These are phyloP conservation scores for Loriculus beryllinus DNA, from an alignment of 2,797 vertebrate species.

Conservation along the genomic window DNA sequence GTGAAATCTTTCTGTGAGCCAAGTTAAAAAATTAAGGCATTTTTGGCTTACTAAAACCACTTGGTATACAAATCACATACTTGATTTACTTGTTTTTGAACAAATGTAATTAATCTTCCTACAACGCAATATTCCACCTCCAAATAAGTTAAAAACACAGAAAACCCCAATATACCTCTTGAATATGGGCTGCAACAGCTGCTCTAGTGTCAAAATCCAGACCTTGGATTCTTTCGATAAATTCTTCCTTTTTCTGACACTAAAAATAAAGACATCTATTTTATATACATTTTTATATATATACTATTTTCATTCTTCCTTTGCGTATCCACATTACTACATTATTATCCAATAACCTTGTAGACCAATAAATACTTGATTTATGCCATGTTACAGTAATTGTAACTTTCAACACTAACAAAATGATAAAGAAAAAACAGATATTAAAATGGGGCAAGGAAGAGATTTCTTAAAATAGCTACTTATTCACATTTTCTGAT, in stretches of 20 bases:
- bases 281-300: neutral
- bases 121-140: neutral
- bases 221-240: constrained; percentile 93
- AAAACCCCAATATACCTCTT: constrained; percentile 84
- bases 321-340: neutral
- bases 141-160: neutral
- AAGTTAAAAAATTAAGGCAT: neutral
- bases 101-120: neutral
- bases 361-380: neutral
- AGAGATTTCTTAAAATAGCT: neutral
- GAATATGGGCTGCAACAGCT: constrained; percentile 94
- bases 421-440: neutral
- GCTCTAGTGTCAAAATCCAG: constrained; percentile 97
- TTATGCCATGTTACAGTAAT: neutral
- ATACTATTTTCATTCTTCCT: neutral
- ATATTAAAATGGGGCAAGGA: neutral
- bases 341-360: neutral
- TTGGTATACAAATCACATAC: neutral
- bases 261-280: constrained; percentile 68
- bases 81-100: neutral
- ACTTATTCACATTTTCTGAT: neutral
- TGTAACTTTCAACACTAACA: neutral
- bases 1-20: neutral
- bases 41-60: neutral
- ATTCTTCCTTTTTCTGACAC: constrained; percentile 98